A percentile compares a stretch with the other conserved stretches of the same genome.
phyloP scores from a whole-genome alignment of 2,888 invertebrate genomes.

The Suillia variegata region DNA sequence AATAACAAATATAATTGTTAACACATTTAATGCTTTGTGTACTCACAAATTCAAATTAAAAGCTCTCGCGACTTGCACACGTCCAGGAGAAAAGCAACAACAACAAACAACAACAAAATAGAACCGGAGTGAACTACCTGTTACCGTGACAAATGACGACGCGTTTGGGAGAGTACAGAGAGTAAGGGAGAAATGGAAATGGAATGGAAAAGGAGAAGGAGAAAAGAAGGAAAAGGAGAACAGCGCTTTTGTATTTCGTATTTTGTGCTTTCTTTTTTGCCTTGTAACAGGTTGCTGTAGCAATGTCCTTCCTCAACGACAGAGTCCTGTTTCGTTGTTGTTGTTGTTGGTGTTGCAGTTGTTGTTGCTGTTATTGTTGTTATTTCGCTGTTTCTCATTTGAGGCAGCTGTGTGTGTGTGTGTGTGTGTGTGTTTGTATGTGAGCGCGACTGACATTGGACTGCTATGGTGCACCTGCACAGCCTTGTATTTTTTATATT shows the following conservation, averaged over 20 bases:
- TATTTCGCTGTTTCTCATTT: neutral
- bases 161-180: too few relatives aligned
- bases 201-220: too few relatives aligned
- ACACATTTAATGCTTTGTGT: too few relatives aligned
- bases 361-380: neutral
- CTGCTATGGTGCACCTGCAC: neutral
- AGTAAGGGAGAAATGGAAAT: too few relatives aligned
- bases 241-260: too few relatives aligned
- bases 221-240: too few relatives aligned
- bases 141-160: conserved; percentile 27
- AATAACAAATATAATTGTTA: too few relatives aligned
- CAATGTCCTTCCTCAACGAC: too few relatives aligned
- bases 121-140: conserved; percentile 24
- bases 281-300: conserved; percentile 29
- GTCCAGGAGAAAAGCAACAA: neutral
- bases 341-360: neutral
- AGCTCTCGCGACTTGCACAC: neutral
- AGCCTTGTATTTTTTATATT: neutral
- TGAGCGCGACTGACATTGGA: neutral
- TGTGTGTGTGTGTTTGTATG: too few relatives aligned
- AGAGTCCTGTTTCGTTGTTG: too few relatives aligned
- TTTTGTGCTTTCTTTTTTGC: too few relatives aligned
- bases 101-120: neutral
- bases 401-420: too few relatives aligned
- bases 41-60: conserved; percentile 10